Base-by-base conservation (phyloP, 2,888 invertebrate species). In the Cephus pygmeus region DNA sequence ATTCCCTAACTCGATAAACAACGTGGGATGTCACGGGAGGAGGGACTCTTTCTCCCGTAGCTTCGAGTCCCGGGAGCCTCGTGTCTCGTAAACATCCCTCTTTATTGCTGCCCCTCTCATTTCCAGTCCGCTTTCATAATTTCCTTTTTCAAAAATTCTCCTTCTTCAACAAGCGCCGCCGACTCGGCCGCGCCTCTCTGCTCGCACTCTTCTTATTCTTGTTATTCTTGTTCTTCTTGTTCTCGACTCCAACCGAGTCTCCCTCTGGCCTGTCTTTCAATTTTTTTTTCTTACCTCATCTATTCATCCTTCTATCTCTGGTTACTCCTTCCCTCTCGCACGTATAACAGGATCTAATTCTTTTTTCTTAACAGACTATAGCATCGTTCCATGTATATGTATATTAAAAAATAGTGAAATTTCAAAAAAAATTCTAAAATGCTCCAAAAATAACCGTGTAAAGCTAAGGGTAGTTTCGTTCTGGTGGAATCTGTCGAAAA, bases 1-100 rank as follows among this genome's bases (percentile, higher is more conserved):
- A 88, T 87, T 87, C 87, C 85, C 85, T 86, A 87, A 88, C 86
- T 87, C 88, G 86, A 88, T 88, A 88, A 89, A 88, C 88, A 88
- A 87, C 85, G 83, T 83, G 83, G 88, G 86, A 86, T 85, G 89
- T 90, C 89, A 89, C 86, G 87, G 85, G 83, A 81, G 84, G 81
- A 73, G 71, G 79, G 79, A 35, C 75, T 77, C 77, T 75, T n/a
- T 74, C 74, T 74, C 34, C 74, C 23, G 30, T 74, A 56, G 56
- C 79, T 82, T 81, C 79, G 83, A 81, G 82, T 83, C 80, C 85
- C 87, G 84, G 85, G 87, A 89, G 85, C 84, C 82, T 85, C 81
- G 84, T 86, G 87, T 90, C 90, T 89, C 91, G 85, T 91, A 91
- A 91, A 90, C 87, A 90, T 90, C 88, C 87, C 88, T 90, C 86